phyloP scores from a whole-genome alignment of 2,797 vertebrate species.

The Chiloscyllium punctatum region DNA sequence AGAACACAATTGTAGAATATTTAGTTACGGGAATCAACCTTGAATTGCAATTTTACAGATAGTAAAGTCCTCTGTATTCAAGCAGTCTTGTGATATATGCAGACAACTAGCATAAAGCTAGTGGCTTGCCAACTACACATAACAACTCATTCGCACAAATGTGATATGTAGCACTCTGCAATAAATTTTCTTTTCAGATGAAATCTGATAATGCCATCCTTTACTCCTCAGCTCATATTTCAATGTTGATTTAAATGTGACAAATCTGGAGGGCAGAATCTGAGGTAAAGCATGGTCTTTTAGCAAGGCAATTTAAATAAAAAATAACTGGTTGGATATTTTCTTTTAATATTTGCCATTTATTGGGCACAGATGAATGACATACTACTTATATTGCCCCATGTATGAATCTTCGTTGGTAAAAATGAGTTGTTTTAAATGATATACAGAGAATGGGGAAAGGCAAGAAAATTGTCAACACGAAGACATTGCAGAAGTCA shows the following conservation, averaged over 20 bases:
- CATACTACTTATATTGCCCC: neutral
- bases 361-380: neutral
- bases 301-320: neutral
- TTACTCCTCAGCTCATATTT: constrained; percentile 36
- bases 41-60: neutral
- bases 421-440: neutral
- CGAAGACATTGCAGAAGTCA: neutral
- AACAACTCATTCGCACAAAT: constrained; percentile 20
- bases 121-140: constrained; percentile 20
- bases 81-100: neutral
- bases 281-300: neutral
- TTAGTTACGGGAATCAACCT: constrained; percentile 30
- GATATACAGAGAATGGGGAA: neutral
- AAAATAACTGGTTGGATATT: constrained; percentile 2
- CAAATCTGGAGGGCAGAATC: neutral
- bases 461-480: neutral
- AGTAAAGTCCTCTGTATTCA: neutral
- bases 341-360: neutral
- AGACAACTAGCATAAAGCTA: constrained; percentile 11
- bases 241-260: constrained; percentile 33
- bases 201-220: constrained; percentile 27
- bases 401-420: neutral
- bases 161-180: constrained; percentile 29
- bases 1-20: constrained; percentile 34
- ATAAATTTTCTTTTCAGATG: constrained; percentile 22